These are phyloP conservation scores for Pectinophora gossypiella DNA, from an alignment of 1,140 invertebrate genomes.

Conservation along the genomic window DNA sequence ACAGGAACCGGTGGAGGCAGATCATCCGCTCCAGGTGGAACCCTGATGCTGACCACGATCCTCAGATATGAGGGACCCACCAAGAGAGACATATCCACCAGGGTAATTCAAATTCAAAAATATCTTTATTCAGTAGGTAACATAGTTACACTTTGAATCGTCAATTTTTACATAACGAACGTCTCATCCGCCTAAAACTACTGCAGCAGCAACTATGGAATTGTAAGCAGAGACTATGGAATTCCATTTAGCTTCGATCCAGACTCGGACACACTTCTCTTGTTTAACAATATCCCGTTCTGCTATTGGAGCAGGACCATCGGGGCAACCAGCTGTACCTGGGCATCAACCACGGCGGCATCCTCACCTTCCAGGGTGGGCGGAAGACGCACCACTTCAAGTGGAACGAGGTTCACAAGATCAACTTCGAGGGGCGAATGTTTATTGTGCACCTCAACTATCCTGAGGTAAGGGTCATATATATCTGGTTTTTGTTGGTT, in stretches of 20 bases:
- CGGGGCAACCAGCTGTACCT: slow-evolving; percentile 93
- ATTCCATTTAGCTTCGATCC: too few species aligned
- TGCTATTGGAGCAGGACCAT: slow-evolving; percentile 84
- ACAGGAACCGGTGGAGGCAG: too few species aligned
- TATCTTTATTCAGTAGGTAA: too few species aligned
- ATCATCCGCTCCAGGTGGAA: too few species aligned
- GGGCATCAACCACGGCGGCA: slow-evolving; percentile 95
- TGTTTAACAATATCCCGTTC: background rate
- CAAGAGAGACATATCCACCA: background rate
- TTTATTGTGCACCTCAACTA: slow-evolving; percentile 94
- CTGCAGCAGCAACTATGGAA: too few species aligned
- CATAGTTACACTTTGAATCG: too few species aligned
- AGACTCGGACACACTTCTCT: background rate
- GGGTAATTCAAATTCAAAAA: slow-evolving; percentile 12
- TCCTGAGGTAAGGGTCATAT: slow-evolving; percentile 78
- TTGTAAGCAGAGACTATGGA: too few species aligned
- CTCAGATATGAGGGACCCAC: background rate
- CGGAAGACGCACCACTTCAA: slow-evolving; percentile 95
- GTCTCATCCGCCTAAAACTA: too few species aligned
- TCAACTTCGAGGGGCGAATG: slow-evolving; percentile 98
- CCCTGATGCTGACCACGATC: too few species aligned
- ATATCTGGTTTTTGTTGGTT: too few species aligned
- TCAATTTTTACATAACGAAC: too few species aligned
- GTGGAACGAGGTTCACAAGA: slow-evolving; percentile 96
- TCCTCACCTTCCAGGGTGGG: slow-evolving; percentile 95